Evolutionary conservation across 2,888 invertebrate genomes (phyloP).

Genomic region (Tetropium fuscum): DNA sequence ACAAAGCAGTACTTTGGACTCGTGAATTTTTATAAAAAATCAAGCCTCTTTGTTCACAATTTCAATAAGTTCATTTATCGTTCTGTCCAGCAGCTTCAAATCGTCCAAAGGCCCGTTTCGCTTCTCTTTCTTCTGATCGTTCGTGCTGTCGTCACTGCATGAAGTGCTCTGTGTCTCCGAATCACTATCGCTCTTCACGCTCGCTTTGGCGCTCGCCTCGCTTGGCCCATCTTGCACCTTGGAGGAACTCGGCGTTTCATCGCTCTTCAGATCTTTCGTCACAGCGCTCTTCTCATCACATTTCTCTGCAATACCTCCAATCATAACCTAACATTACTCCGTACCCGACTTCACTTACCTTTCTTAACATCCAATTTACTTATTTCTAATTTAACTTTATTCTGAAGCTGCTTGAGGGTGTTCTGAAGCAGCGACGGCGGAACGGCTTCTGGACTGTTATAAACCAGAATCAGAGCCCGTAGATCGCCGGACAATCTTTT

Average conservation of each 20-base stretch:
- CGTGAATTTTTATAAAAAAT: slow-evolving; percentile 42
- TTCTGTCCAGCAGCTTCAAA: slow-evolving; percentile 60
- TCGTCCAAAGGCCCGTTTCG: slow-evolving; percentile 55
- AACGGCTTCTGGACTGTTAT: slow-evolving; percentile 64
- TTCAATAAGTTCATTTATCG: slow-evolving; percentile 62
- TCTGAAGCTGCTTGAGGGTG: slow-evolving; percentile 59
- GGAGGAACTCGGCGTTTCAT: slow-evolving; percentile 56
- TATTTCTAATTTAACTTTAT: slow-evolving; percentile 57
- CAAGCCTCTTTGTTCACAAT: slow-evolving; percentile 62
- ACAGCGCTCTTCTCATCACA: slow-evolving; percentile 35
- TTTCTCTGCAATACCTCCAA: slow-evolving; percentile 34
- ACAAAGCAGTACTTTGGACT: slow-evolving; percentile 37
- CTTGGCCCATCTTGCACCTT: slow-evolving; percentile 41
- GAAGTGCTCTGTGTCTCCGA: slow-evolving; percentile 58
- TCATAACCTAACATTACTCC: background rate
- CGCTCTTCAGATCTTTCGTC: slow-evolving; percentile 33
- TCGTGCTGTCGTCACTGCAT: slow-evolving; percentile 53
- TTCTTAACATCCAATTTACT: slow-evolving; percentile 51
- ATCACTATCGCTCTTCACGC: slow-evolving; percentile 55
- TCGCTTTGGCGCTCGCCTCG: slow-evolving; percentile 30
- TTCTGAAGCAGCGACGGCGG: slow-evolving; percentile 58
- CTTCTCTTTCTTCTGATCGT: slow-evolving; percentile 51
- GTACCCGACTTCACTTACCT: slow-evolving; percentile 46
- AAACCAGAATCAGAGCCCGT: slow-evolving; percentile 71
- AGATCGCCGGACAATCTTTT: slow-evolving; percentile 70